Conservation (phyloP, 2,113 vertebrate genomes). For the Grammomys dolichurus region DNA sequence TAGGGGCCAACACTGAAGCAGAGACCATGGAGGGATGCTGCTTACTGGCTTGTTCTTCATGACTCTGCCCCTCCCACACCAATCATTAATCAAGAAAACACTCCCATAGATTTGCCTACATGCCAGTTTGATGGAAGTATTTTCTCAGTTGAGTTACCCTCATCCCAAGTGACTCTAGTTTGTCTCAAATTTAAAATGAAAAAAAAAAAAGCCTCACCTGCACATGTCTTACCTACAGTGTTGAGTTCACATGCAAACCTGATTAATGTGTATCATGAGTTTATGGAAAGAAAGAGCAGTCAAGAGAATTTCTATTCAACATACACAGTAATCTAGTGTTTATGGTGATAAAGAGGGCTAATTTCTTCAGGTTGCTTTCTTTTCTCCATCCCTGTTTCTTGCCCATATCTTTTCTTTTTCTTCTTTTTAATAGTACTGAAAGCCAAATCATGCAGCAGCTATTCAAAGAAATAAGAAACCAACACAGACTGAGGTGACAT, state of each 20-base stretch:
- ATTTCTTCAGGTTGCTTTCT: not conserved
- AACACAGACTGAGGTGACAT: slow-evolving; percentile 26
- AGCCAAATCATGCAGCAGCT: slow-evolving; percentile 67
- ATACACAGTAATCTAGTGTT: slow-evolving; percentile 78
- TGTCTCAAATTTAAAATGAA: not conserved
- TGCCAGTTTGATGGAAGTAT: not conserved
- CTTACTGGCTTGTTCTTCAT: not conserved
- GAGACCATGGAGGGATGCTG: not conserved
- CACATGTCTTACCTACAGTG: slow-evolving; percentile 58
- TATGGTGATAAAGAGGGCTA: slow-evolving; percentile 62
- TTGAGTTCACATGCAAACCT: slow-evolving; percentile 62
- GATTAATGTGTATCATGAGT: slow-evolving; percentile 71
- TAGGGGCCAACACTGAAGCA: not conserved
- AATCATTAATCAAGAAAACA: not conserved
- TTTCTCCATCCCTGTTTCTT: not conserved
- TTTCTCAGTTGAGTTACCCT: not conserved
- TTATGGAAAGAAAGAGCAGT: slow-evolving; percentile 75
- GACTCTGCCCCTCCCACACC: not conserved
- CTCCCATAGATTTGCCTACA: not conserved
- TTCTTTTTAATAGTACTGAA: slow-evolving; percentile 13
- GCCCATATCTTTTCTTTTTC: not conserved
- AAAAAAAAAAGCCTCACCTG: not conserved
- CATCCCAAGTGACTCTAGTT: not conserved
- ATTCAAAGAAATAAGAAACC: slow-evolving; percentile 66
- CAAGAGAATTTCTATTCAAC: slow-evolving; percentile 76